These are phyloP conservation scores for Actias luna DNA, from an alignment of 2,888 invertebrate species.

Conservation along the genomic window DNA sequence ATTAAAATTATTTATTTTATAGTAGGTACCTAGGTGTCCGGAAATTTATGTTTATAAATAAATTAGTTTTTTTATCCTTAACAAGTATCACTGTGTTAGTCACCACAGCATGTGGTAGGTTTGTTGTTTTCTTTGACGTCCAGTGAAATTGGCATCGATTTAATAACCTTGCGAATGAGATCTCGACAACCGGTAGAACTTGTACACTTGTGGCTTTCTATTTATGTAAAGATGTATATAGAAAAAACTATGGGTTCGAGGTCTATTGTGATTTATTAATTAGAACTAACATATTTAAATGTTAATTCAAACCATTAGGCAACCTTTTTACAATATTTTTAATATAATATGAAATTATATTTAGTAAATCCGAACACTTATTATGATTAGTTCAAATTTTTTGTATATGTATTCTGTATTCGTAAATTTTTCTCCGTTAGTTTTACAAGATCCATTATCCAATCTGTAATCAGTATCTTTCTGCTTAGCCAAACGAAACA, in stretches of 20 bases:
- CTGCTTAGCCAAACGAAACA: too few relatives aligned
- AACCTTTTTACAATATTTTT: background rate
- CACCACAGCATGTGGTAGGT: constrained; percentile 18
- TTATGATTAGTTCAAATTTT: too few relatives aligned
- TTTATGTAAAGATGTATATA: constrained; percentile 38
- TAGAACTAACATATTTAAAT: background rate
- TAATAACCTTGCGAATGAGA: constrained; percentile 31
- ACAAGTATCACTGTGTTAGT: constrained; percentile 13
- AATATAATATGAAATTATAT: too few relatives aligned
- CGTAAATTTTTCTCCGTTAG: too few relatives aligned
- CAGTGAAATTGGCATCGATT: constrained; percentile 31
- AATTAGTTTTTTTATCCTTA: constrained; percentile 14
- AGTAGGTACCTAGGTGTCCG: background rate
- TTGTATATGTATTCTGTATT: too few relatives aligned
- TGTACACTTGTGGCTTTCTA: constrained; percentile 42
- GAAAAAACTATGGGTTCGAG: constrained; percentile 23
- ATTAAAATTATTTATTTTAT: background rate
- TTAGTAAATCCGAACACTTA: too few relatives aligned
- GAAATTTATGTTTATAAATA: background rate
- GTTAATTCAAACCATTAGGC: background rate
- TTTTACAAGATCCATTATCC: too few relatives aligned
- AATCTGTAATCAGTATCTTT: too few relatives aligned
- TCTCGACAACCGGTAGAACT: constrained; percentile 38
- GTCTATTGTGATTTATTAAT: background rate
- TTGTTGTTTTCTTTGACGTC: constrained; percentile 9